Evolutionary conservation across 2,888 invertebrate species (phyloP), one percentile per base, ranked within the genome.

Genomic region (Limenitis camilla): DNA sequence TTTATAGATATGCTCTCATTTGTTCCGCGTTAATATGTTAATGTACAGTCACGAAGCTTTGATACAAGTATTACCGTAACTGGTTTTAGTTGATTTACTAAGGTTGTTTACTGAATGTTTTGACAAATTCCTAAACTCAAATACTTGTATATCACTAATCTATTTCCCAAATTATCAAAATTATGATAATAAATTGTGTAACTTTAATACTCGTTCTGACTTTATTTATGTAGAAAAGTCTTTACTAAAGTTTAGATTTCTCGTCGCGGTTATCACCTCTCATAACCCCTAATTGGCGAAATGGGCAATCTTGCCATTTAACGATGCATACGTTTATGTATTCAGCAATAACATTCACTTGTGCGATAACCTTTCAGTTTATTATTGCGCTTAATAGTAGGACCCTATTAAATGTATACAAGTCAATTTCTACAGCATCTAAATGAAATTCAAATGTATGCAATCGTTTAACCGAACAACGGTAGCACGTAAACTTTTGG

Each of bases 1-100:
- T n/a, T n/a, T n/a, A n/a, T n/a, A n/a, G n/a, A n/a, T n/a, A n/a
- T n/a, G n/a, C 62, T 65, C 67, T 64, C 65, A 63, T 71, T 76
- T 67, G 68, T 69, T 64, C 55, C 61, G 64, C 62, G 66, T 71
- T 75, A 74, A 74, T 77, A 75, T 75, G 74, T 70, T 72, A 77
- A 78, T 78, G 66, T 54, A 56, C 58, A 66, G 69, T 69, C 71
- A 71, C 65, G 66, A 68, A 62, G 60, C 49, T 47, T 31, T 42
- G 49, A 56, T 61, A 54, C 57, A 43, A 53, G 51, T 41, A 54
- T 46, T 56, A 51, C 33, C 52, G 44, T 38, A 52, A 58, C 53
- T 53, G 55, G 61, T 61, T 61, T 51, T 50, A 43, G 52, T 58
- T 52, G 52, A 58, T 59, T 62, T 65, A 65, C 69, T 68, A 68